These are phyloP conservation scores for Pycnomerus fuliginosus DNA, from an alignment of 2,888 invertebrate species.

Conservation along the genomic window DNA sequence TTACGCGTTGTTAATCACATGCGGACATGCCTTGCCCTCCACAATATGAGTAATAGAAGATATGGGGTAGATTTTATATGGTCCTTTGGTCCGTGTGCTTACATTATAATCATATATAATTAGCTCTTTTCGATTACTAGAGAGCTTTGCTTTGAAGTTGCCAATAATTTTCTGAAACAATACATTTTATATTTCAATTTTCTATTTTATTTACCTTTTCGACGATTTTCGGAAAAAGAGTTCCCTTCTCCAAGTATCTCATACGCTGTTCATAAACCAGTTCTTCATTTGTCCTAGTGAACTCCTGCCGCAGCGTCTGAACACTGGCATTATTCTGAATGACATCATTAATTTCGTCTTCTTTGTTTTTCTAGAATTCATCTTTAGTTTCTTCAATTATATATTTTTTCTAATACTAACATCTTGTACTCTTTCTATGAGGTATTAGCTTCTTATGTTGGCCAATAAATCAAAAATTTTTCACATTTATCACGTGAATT, in stretches of 20 bases:
- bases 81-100: conserved; percentile 22
- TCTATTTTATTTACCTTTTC: conserved; percentile 38
- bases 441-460: too few relatives aligned
- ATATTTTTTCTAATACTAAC: too few relatives aligned
- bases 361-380: conserved; percentile 40
- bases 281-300: conserved; percentile 34
- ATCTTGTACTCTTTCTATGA: too few relatives aligned
- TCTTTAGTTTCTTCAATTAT: too few relatives aligned
- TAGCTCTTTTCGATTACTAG: conserved; percentile 35
- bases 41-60: conserved; percentile 44
- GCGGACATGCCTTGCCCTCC: conserved; percentile 46
- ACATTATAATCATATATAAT: conserved; percentile 30
- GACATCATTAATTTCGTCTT: conserved; percentile 37
- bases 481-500: too few relatives aligned
- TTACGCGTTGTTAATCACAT: conserved; percentile 41
- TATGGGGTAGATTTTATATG: conserved; percentile 29
- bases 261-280: conserved; percentile 41
- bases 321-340: conserved; percentile 40
- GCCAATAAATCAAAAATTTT: too few relatives aligned
- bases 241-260: conserved; percentile 38
- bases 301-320: conserved; percentile 38
- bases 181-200: conserved; percentile 3
- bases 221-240: conserved; percentile 42
- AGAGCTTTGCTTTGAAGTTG: conserved; percentile 34
- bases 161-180: conserved; percentile 36